Conservation (phyloP, 2,888 invertebrate genomes). For the Chalcis sispes region DNA sequence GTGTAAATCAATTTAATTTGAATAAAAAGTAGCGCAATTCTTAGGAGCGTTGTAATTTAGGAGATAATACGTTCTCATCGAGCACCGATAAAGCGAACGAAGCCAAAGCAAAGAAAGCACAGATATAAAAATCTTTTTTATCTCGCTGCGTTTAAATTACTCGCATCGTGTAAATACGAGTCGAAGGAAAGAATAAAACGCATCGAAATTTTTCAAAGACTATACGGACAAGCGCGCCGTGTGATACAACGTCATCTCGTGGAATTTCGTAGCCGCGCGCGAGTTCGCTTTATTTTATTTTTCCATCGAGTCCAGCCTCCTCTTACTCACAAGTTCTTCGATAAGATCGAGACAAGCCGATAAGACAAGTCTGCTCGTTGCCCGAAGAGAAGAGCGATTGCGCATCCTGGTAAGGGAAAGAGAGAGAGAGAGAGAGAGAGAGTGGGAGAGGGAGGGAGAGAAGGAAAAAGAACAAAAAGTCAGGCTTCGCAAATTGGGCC, state of each 20-base stretch:
- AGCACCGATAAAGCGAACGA: not conserved
- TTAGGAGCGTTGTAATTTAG: not conserved
- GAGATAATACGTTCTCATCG: not conserved
- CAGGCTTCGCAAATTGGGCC: conserved; percentile 58
- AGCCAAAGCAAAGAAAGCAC: not conserved
- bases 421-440: conserved; percentile 7
- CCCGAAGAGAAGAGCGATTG: not conserved
- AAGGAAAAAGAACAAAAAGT: no score
- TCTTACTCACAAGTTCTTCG: conserved; percentile 28
- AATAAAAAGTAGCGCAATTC: not conserved
- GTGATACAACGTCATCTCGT: conserved; percentile 7
- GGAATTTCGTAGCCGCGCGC: conserved; percentile 21
- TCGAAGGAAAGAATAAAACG: not conserved
- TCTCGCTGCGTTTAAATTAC: conserved; percentile 31
- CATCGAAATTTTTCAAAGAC: not conserved
- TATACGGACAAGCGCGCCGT: not conserved
- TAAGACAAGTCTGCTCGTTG: conserved; percentile 41
- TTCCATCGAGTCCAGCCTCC: conserved; percentile 6
- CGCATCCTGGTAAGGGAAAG: not conserved
- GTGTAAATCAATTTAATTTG: not conserved
- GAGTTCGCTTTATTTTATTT: not conserved
- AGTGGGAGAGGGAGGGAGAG: not conserved
- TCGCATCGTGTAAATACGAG: conserved; percentile 22
- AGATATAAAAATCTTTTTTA: conserved; percentile 15
- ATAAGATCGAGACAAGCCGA: conserved; percentile 59